Evolutionary conservation across 2,888 invertebrate genomes (phyloP).

Genomic region (Sclerodermus sp.): DNA sequence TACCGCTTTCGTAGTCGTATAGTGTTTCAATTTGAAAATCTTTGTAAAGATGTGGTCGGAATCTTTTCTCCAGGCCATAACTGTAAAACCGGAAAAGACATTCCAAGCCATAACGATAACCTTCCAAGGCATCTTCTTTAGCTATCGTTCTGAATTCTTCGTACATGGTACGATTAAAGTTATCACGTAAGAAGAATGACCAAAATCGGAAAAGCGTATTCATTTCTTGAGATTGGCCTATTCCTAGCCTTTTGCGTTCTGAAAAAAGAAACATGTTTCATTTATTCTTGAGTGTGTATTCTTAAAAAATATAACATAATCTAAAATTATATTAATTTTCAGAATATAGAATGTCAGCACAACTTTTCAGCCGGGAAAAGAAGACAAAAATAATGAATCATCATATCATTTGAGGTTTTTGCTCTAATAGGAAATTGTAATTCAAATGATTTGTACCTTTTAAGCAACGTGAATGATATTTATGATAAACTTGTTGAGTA

Average conservation of each 20-base stretch:
- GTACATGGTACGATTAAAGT: conserved; percentile 98
- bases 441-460: conserved; percentile 66
- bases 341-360: conserved; percentile 45
- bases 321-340: conserved; percentile 21
- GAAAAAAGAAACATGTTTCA: conserved; percentile 42
- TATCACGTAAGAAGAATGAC: conserved; percentile 98
- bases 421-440: conserved; percentile 3
- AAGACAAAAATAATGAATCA: conserved; percentile 50
- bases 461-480: conserved; percentile 90
- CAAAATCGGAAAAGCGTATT: conserved; percentile 99
- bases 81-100: conserved; percentile 95
- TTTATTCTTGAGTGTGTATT: too few relatives aligned
- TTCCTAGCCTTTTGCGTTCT: conserved; percentile 91
- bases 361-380: conserved; percentile 52
- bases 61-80: conserved; percentile 95
- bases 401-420: conserved; percentile 31
- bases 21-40: conserved; percentile 95
- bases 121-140: conserved; percentile 88
- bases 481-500: conserved; percentile 96
- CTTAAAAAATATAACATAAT: neutral
- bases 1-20: conserved; percentile 85
- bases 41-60: conserved; percentile 91
- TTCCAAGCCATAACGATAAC: conserved; percentile 86
- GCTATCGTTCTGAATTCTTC: conserved; percentile 91
- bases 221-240: conserved; percentile 98